Evolutionary conservation across 2,888 invertebrate genomes (phyloP), one percentile per base, ranked within the genome.

Genomic region (Tetropium fuscum): DNA sequence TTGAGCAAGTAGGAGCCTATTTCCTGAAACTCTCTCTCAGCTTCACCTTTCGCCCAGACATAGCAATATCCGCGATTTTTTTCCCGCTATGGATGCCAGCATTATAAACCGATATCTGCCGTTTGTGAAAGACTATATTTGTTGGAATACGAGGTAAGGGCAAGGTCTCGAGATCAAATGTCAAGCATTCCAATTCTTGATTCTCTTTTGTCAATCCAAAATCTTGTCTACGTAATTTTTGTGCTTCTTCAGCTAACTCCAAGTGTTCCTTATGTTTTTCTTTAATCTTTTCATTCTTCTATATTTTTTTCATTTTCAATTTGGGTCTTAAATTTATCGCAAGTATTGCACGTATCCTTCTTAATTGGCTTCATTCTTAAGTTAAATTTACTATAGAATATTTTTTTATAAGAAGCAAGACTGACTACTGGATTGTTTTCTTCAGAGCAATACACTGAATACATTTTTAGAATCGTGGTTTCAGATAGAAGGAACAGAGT

Each of bases 1-100:
- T 27, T 27, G 2, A 27, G 27, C n/a, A 27, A 6, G 27, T 7
- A 27, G 6, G 27, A 27, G 2, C 27, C 27, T 64, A 75, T 62
- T 51, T 74, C 74, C 47, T 72, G 71, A n/a, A 70, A 66, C 10
- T 71, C 71, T 38, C 74, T 44, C 0, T 72, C 72, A 19, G 73
- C 74, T 22, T 44, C 43, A n/a, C 67, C 60, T 45, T 74, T 73
- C 19, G 63, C 61, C 71, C 73, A 74, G 10, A 63, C 30, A 62
- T 71, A 74, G 51, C 62, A 70, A 54, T 70, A 70, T 13, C 66
- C 64, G 51, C 58, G 49, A 10, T 68, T 65, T n/a, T 38, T 18
- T 51, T 62, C 3, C 51, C 66, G 18, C 57, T 49, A 44, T 72
- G 67, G 3, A 27, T 7, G 3, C 71, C 69, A 18, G 53, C 58